Conservation (phyloP, 2,797 vertebrate genomes). For the Linurgus olivaceus region DNA sequence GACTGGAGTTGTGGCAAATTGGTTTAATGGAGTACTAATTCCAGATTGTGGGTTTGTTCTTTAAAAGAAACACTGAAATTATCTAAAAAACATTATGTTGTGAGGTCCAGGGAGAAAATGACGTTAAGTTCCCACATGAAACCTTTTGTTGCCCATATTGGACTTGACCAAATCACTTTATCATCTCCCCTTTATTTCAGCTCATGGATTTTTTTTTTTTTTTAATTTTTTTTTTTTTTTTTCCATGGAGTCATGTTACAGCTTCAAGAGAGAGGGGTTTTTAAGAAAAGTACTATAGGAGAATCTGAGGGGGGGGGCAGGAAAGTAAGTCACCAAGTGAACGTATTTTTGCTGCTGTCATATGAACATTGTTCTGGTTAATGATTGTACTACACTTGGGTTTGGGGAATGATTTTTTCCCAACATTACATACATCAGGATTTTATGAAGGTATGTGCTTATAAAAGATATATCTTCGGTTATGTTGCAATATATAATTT, state of each 20-base stretch:
- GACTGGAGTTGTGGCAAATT: neutral
- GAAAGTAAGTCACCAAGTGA: accelerated
- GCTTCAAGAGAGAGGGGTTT: neutral
- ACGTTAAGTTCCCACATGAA: neutral
- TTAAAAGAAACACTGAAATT: neutral
- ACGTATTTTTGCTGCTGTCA: neutral
- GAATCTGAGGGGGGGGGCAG: neutral
- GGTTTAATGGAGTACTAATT: neutral
- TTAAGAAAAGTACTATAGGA: neutral
- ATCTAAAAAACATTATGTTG: neutral
- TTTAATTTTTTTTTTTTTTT: neutral
- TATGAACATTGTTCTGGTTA: neutral
- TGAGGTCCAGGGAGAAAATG: neutral
- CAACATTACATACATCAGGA: neutral
- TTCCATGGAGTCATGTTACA: neutral
- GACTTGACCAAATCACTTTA: neutral
- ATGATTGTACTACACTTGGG: neutral
- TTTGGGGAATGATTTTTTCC: neutral
- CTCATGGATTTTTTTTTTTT: neutral
- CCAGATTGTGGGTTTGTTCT: neutral
- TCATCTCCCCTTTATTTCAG: neutral
- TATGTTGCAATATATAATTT: neutral
- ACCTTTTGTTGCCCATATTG: neutral
- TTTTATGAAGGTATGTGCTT: neutral
- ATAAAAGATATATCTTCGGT: neutral